Conservation (phyloP, 1,140 invertebrate species). For the Panulirus ornatus region DNA sequence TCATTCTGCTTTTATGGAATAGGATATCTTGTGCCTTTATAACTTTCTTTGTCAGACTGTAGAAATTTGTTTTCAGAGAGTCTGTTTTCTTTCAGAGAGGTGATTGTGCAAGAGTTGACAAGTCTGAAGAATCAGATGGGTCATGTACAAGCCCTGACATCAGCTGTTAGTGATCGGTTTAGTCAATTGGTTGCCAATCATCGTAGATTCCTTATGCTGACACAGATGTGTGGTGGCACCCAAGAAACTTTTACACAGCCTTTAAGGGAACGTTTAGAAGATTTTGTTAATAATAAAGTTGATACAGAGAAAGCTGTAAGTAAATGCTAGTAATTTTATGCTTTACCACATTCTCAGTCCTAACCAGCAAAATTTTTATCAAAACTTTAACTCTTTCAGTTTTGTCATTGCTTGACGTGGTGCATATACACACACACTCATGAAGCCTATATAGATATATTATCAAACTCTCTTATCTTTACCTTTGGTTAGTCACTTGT, state of each 20-base stretch:
- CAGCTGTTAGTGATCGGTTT: constrained; percentile 69
- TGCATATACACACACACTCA: not conserved
- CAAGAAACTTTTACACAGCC: constrained; percentile 50
- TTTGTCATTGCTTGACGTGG: not conserved
- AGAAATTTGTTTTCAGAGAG: not conserved
- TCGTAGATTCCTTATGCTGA: constrained; percentile 71
- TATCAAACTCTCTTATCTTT: too few species aligned
- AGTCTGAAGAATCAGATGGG: constrained; percentile 44
- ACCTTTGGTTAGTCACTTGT: too few species aligned
- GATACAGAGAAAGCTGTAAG: constrained; percentile 74
- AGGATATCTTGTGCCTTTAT: too few species aligned
- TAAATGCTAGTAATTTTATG: too few species aligned
- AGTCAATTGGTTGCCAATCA: constrained; percentile 74
- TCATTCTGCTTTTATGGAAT: too few species aligned
- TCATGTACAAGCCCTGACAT: constrained; percentile 57
- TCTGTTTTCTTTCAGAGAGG: constrained; percentile 47
- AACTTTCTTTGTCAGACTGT: not conserved
- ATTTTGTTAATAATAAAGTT: constrained; percentile 74
- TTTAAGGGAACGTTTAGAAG: constrained; percentile 70
- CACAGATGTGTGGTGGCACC: constrained; percentile 63
- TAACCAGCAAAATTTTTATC: not conserved
- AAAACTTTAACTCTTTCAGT: too few species aligned
- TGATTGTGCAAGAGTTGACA: constrained; percentile 63
- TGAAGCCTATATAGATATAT: not conserved
- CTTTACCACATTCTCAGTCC: too few species aligned